Conservation (phyloP, 2,888 invertebrate species). For the Apamea epomidion region DNA sequence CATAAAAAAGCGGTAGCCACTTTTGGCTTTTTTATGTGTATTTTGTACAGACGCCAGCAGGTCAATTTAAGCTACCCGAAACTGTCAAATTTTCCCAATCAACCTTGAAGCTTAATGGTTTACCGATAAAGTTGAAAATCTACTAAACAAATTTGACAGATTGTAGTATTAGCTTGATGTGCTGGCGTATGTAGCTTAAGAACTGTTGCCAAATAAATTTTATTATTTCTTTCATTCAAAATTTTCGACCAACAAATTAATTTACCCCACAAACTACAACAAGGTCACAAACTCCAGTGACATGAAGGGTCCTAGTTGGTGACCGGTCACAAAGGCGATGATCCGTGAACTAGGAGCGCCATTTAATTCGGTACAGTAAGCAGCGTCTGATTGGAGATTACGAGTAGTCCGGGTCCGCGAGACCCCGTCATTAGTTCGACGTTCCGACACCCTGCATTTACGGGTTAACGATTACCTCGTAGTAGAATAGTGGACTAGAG, state of each 20-base stretch:
- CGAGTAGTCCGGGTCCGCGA: slow-evolving; percentile 34
- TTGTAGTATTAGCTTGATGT: no score
- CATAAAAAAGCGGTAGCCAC: no score
- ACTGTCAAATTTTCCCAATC: no score
- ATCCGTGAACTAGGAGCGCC: slow-evolving; percentile 37
- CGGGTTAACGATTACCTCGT: slow-evolving; percentile 40
- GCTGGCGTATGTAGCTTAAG: no score
- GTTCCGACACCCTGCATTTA: slow-evolving; percentile 32
- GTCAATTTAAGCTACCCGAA: no score
- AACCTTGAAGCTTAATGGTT: no score
- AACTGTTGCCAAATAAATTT: no score
- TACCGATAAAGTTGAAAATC: no score
- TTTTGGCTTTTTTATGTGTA: no score
- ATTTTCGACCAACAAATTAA: neutral
- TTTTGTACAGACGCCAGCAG: no score
- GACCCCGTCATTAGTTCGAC: slow-evolving; percentile 48
- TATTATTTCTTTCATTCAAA: neutral
- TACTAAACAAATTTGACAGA: no score
- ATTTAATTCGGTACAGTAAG: slow-evolving; percentile 62
- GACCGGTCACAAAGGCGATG: slow-evolving; percentile 46
- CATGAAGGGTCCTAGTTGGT: slow-evolving; percentile 48
- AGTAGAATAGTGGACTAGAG: neutral
- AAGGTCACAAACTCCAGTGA: slow-evolving; percentile 13
- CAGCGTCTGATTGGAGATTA: slow-evolving; percentile 58
- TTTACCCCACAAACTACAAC: neutral